These are phyloP conservation scores for Struthio camelus DNA, from an alignment of 2,113 vertebrate genomes.

Conservation along the genomic window DNA sequence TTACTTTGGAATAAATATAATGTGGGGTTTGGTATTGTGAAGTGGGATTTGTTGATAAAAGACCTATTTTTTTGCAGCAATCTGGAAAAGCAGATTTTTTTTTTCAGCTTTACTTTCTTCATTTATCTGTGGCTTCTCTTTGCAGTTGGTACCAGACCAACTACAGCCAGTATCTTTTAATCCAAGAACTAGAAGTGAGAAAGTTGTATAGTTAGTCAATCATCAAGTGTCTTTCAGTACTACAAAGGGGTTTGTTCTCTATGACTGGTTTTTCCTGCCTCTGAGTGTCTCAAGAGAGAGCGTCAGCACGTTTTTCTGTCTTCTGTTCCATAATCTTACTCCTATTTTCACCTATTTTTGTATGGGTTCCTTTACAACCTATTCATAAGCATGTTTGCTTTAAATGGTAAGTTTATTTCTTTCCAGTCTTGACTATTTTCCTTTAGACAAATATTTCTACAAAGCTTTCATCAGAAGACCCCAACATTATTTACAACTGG, in stretches of 20 bases:
- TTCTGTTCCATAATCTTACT: background rate
- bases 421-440: background rate
- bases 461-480: background rate
- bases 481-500: background rate
- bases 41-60: background rate
- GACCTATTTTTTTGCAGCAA: background rate
- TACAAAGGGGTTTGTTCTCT: background rate
- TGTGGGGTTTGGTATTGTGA: background rate
- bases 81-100: background rate
- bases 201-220: background rate
- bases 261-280: background rate
- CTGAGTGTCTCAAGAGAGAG: background rate
- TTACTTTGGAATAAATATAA: slow-evolving; percentile 6
- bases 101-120: background rate
- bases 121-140: background rate
- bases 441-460: background rate
- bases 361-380: background rate
- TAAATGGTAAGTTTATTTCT: background rate
- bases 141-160: background rate
- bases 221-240: background rate
- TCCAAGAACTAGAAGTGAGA: background rate
- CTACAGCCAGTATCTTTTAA: background rate
- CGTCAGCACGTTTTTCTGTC: background rate
- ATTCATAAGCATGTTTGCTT: background rate
- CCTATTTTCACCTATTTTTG: background rate